Evolutionary conservation across 2,888 invertebrate species (phyloP).

Genomic region (Willowsia nigromaculata): DNA sequence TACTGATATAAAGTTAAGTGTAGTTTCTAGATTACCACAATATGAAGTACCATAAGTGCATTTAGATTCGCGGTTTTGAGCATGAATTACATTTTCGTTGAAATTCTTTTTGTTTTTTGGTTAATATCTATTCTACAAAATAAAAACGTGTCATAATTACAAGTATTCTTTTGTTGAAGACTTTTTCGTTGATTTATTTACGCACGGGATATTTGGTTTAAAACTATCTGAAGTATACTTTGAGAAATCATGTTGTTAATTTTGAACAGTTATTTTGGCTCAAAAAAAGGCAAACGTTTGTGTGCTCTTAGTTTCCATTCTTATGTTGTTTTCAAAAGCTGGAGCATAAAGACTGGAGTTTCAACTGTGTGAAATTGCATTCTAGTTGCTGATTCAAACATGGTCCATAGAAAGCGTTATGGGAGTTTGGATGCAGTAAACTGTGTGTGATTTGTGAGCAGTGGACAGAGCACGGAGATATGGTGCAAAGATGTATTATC

Average conservation of each 20-base stretch:
- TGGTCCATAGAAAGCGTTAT: background rate
- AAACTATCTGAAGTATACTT: no score
- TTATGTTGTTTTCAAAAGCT: background rate
- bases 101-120: background rate
- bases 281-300: background rate
- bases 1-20: no score
- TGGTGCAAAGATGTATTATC: slow-evolving; percentile 53
- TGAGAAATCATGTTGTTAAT: no score
- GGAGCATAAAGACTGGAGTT: slow-evolving; percentile 58
- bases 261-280: background rate
- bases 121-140: background rate
- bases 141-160: no score
- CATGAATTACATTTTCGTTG: background rate
- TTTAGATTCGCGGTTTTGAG: background rate
- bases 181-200: no score
- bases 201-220: no score
- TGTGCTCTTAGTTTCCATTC: background rate
- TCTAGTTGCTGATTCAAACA: slow-evolving; percentile 40
- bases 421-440: slow-evolving; percentile 18
- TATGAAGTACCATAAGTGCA: background rate
- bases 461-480: slow-evolving; percentile 63
- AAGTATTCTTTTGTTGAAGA: no score
- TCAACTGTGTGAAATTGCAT: slow-evolving; percentile 62
- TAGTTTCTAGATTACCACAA: background rate
- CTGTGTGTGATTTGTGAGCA: slow-evolving; percentile 60